These are phyloP conservation scores for Furcifer pardalis DNA, from an alignment of 2,797 vertebrate genomes.

Conservation along the genomic window DNA sequence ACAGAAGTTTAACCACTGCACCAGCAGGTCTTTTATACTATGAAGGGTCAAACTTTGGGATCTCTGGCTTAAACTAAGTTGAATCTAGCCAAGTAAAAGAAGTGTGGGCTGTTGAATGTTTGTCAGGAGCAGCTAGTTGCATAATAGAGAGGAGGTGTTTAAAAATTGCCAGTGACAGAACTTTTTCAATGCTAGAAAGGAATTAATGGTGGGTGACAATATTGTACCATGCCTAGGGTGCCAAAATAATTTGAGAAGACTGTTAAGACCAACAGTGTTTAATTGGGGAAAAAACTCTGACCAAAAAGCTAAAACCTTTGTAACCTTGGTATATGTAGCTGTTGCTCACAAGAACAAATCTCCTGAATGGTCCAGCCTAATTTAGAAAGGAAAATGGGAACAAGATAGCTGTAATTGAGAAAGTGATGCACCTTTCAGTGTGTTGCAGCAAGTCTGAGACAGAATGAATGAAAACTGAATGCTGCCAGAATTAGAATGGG, in stretches of 20 bases:
- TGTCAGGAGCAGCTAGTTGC: too few species aligned
- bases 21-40: too few species aligned
- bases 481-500: background rate
- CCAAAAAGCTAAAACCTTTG: background rate
- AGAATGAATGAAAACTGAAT: background rate
- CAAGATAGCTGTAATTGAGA: background rate
- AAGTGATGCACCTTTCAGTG: background rate
- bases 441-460: background rate
- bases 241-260: background rate
- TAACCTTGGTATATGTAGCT: constrained; percentile 9
- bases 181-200: too few species aligned
- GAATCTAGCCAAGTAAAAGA: too few species aligned
- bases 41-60: too few species aligned
- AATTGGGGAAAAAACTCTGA: background rate
- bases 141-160: too few species aligned
- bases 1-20: too few species aligned
- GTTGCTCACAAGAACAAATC: background rate
- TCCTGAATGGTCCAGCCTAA: background rate
- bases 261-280: background rate
- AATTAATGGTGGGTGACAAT: too few species aligned
- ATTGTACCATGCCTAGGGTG: too few species aligned
- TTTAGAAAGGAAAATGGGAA: background rate
- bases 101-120: too few species aligned
- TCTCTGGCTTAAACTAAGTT: too few species aligned
- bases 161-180: too few species aligned